Conservation (phyloP, 2,888 invertebrate species). For the Drosophila algonquin region DNA sequence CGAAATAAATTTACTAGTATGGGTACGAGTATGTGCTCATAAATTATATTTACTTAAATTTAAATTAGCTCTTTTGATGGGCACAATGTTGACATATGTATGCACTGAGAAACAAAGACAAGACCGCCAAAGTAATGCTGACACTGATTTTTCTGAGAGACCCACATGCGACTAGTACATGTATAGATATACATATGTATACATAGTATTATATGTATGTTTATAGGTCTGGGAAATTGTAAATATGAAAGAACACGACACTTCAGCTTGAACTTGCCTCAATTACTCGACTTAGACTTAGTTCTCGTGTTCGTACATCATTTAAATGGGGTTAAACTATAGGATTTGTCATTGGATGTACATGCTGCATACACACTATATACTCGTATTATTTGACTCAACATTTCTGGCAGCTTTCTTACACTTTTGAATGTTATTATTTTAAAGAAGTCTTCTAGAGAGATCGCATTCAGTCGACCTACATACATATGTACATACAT, state of each 20-base stretch:
- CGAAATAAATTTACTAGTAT: constrained; percentile 34
- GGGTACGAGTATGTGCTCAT: constrained; percentile 40
- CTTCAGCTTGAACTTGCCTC: constrained; percentile 63
- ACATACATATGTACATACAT: neutral
- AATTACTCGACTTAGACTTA: constrained; percentile 52
- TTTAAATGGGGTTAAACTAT: constrained; percentile 23
- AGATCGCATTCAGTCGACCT: neutral
- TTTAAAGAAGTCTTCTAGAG: neutral
- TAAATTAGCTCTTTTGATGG: constrained; percentile 40
- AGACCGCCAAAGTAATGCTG: constrained; percentile 33
- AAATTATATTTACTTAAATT: constrained; percentile 76
- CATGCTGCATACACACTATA: too few species aligned
- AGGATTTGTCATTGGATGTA: constrained; percentile 17
- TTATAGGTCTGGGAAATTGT: neutral
- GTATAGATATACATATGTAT: neutral
- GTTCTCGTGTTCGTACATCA: constrained; percentile 23
- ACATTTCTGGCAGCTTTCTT: neutral
- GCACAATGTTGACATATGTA: constrained; percentile 14
- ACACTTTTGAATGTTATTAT: neutral
- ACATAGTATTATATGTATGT: constrained; percentile 1
- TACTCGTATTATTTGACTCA: neutral
- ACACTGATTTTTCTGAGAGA: constrained; percentile 47
- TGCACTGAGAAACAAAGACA: constrained; percentile 51
- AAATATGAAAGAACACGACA: constrained; percentile 9
- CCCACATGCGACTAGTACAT: neutral